These are phyloP conservation scores for Nomada flava DNA, from an alignment of 2,888 invertebrate genomes.

Conservation along the genomic window DNA sequence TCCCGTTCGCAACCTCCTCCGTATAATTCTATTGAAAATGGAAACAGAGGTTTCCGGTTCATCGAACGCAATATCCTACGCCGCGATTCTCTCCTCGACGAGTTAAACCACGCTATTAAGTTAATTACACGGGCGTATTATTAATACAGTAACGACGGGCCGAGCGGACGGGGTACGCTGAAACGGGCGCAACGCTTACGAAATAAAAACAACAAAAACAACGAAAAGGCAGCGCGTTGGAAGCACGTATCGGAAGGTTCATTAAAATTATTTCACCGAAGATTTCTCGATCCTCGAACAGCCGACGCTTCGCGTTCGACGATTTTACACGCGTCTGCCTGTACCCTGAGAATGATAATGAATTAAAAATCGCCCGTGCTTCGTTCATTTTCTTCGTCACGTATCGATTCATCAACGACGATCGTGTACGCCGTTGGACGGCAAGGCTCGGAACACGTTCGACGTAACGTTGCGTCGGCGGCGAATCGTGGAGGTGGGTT, in stretches of 20 bases:
- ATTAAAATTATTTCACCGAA: slow-evolving; percentile 21
- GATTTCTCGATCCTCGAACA: slow-evolving; percentile 8
- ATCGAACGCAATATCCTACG: background rate
- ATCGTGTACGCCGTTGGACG: no score
- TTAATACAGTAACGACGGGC: slow-evolving; percentile 7
- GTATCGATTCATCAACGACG: background rate
- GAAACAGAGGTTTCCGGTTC: background rate
- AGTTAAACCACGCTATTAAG: slow-evolving; percentile 32
- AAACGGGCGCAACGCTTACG: no score
- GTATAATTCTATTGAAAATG: background rate
- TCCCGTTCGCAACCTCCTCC: no score
- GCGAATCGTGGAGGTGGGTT: background rate
- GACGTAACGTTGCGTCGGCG: no score
- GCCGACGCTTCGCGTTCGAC: slow-evolving; percentile 14
- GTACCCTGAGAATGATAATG: slow-evolving; percentile 23
- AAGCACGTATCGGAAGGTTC: slow-evolving; percentile 7
- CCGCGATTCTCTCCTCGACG: background rate
- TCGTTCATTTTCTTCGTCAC: background rate
- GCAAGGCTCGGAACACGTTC: no score
- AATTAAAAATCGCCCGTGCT: slow-evolving; percentile 11
- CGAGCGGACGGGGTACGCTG: background rate
- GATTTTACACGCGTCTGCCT: background rate
- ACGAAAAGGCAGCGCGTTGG: background rate
- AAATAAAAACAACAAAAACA: background rate
- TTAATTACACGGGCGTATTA: slow-evolving; percentile 30